Percentiles rank a stretch among this genome's conserved stretches.
These are phyloP conservation scores for Drosophila percnosoma DNA, from an alignment of 2,888 invertebrate genomes.

Conservation along the genomic window DNA sequence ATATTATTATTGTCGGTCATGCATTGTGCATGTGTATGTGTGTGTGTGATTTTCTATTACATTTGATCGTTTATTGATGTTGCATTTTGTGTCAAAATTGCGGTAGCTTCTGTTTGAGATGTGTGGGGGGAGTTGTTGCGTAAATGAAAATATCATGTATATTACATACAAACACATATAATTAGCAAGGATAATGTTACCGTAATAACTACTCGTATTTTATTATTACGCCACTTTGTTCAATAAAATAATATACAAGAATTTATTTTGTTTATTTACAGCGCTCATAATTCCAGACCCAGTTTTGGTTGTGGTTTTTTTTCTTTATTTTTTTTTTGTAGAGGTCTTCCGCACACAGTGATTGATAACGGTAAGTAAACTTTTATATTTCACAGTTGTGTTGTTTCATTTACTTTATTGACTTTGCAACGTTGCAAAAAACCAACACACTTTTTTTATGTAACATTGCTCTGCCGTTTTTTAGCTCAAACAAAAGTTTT, in stretches of 20 bases:
- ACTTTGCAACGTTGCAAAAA: slow-evolving; percentile 15
- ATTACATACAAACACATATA: neutral
- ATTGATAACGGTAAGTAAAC: slow-evolving; percentile 48
- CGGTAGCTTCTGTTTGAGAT: neutral
- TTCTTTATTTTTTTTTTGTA: neutral
- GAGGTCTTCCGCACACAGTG: slow-evolving; percentile 1
- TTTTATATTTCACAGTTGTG: slow-evolving; percentile 1
- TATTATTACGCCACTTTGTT: slow-evolving; percentile 12
- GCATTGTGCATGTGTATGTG: slow-evolving; percentile 20
- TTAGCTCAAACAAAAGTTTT: slow-evolving; percentile 22
- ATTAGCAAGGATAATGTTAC: slow-evolving; percentile 31
- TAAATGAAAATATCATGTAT: neutral
- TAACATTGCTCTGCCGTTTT: slow-evolving; percentile 1
- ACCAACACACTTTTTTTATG: neutral
- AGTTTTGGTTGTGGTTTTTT: neutral
- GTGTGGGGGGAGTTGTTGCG: neutral
- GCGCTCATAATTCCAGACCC: neutral
- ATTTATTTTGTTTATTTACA: slow-evolving; percentile 6
- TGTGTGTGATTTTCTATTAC: slow-evolving; percentile 32
- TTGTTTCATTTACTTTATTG: slow-evolving; percentile 30
- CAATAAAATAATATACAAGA: neutral
- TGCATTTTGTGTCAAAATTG: slow-evolving; percentile 51
- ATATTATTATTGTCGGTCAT: slow-evolving; percentile 47
- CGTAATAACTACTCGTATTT: slow-evolving; percentile 1
- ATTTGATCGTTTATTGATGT: slow-evolving; percentile 50